phyloP scores from a whole-genome alignment of 2,888 invertebrate genomes.

The Volucella bombylans region DNA sequence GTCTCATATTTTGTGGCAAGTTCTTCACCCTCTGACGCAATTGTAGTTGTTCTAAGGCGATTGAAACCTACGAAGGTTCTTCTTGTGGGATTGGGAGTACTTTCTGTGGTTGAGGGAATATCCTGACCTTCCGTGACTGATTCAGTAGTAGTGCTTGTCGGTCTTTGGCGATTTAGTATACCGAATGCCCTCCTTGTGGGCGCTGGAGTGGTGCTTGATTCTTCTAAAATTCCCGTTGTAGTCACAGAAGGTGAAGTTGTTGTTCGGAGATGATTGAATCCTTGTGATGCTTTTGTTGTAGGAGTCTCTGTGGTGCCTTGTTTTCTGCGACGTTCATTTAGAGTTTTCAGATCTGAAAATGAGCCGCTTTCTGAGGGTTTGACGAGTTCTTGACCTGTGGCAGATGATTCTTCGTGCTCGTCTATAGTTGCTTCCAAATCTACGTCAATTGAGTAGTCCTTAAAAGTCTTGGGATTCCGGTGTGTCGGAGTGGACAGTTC shows the following conservation, averaged over 20 bases:
- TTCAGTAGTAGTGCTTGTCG: neutral
- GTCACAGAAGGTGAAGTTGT: neutral
- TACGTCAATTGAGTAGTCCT: neutral
- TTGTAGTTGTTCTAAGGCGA: neutral
- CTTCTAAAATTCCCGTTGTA: neutral
- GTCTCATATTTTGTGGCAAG: slow-evolving; percentile 69
- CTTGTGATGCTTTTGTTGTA: neutral
- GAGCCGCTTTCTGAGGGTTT: slow-evolving; percentile 10
- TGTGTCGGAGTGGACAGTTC: slow-evolving; percentile 6
- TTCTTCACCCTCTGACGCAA: slow-evolving; percentile 42
- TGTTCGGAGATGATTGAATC: neutral
- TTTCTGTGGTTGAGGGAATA: neutral
- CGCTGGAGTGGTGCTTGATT: neutral
- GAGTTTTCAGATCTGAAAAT: neutral
- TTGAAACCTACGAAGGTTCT: neutral
- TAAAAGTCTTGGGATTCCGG: slow-evolving; percentile 53
- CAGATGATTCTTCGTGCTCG: neutral
- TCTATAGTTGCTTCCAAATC: slow-evolving; percentile 1
- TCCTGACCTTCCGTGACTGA: neutral
- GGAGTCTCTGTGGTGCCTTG: neutral
- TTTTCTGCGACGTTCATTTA: slow-evolving; percentile 19
- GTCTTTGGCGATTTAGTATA: neutral
- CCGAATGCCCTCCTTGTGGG: neutral
- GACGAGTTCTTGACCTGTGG: neutral
- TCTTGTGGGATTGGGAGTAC: neutral